Evolutionary conservation across 2,888 invertebrate species (phyloP).

Genomic region (Morpho achilles): DNA sequence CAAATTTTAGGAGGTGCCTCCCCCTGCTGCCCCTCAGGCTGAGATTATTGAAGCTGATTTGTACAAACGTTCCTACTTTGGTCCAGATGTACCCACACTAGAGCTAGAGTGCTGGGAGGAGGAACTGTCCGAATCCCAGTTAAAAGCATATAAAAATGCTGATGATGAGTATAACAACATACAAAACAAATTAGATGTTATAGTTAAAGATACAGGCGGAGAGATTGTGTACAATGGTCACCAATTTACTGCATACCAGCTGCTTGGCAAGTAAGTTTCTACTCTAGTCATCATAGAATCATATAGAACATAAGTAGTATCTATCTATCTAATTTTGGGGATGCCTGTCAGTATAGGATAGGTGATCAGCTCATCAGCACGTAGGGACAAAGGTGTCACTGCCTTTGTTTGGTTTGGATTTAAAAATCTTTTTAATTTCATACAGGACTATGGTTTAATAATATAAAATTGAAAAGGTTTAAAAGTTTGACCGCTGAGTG

Average conservation of each 20-base stretch:
- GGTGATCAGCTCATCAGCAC: too few relatives aligned
- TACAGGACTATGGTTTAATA: too few relatives aligned
- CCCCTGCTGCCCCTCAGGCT: constrained; percentile 55
- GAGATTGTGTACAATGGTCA: constrained; percentile 83
- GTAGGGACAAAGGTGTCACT: too few relatives aligned
- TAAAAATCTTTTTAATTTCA: too few relatives aligned
- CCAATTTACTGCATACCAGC: constrained; percentile 81
- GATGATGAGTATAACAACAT: constrained; percentile 84
- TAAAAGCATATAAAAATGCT: constrained; percentile 80
- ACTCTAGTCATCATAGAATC: too few relatives aligned
- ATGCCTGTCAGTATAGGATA: too few relatives aligned
- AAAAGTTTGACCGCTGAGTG: too few relatives aligned
- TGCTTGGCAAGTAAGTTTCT: constrained; percentile 76
- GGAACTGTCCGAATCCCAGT: constrained; percentile 82
- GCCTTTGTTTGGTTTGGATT: too few relatives aligned
- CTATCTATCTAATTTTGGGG: too few relatives aligned
- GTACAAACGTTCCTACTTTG: constrained; percentile 69
- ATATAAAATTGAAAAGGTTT: too few relatives aligned
- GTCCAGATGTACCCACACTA: constrained; percentile 76
- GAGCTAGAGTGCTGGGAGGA: constrained; percentile 87
- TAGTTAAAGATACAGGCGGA: constrained; percentile 79
- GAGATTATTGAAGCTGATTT: constrained; percentile 72
- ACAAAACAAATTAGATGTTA: constrained; percentile 79
- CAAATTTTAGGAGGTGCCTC: constrained; percentile 25
- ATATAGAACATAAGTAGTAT: too few relatives aligned